Base-by-base conservation (phyloP, 2,797 vertebrate genomes). In the Macropus fuliginosus region DNA sequence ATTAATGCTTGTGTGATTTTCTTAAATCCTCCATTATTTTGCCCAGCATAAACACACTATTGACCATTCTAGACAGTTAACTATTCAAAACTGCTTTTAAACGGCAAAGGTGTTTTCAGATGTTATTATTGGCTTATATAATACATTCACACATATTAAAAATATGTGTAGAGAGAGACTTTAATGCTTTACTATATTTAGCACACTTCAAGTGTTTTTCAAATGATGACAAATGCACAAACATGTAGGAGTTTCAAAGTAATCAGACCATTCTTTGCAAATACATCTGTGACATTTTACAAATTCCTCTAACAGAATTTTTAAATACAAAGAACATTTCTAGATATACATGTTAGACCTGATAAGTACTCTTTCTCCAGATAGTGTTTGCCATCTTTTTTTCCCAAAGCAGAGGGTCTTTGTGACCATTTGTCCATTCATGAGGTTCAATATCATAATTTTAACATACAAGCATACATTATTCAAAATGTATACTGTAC, bases 141-240 rank as follows among this genome's bases (percentile, higher is more conserved):
- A 62, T 91, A 34, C 52, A 91, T 91, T 95, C 93, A 96, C 56
- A 95, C 55, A 91, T 91, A 54, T 97, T 92, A 93, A 95, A 74
- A 95, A 89, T 92, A 57, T 92, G 50, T 90, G 95, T 92, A 96
- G 21, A 98, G 93, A 97, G 92, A 95, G 5, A 94, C 94, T 93
- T 97, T 93, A 95, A 94, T 95, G 91, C 81, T 96, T 95, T 97
- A 91, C 91, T 96, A 18, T 87, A 31, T 91, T 97, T 93, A 97
- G 96, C 96, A 95, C 59, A 97, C 29, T 93, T 97, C 54, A 94
- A 92, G 94, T 96, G 27, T 91, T 95, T 97, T 97, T 46, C 40
- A 62, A 93, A 93, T 91, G 93, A 96, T 93, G 93, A 96, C 56
- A 91, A 56, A n/a, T 50, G 95, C 91, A 95, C 87, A 90, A 91